phyloP scores from a whole-genome alignment of 2,888 invertebrate genomes.

The Argyresthia albistria region DNA sequence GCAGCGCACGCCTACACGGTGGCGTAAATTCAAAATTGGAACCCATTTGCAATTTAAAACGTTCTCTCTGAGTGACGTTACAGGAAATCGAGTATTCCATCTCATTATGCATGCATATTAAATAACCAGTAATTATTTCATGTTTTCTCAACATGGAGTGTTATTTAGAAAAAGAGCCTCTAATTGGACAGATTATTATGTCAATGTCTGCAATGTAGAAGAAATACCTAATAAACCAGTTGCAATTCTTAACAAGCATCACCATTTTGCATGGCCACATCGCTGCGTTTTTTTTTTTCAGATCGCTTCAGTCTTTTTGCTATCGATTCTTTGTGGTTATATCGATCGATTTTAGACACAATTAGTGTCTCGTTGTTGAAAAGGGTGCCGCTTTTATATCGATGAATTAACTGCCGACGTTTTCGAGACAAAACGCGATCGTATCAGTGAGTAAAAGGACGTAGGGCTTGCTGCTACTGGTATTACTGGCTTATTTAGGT shows the following conservation, averaged over 20 bases:
- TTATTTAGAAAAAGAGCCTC: background rate
- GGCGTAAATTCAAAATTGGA: conserved; percentile 52
- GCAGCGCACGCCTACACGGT: conserved; percentile 31
- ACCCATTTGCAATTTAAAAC: conserved; percentile 47
- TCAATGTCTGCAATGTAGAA: background rate
- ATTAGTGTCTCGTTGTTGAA: conserved; percentile 58
- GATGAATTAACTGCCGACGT: conserved; percentile 49
- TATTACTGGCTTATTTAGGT: background rate
- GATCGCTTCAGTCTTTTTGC: background rate
- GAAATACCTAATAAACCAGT: background rate
- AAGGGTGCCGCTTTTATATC: conserved; percentile 34
- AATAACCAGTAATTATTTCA: background rate
- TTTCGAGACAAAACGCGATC: conserved; percentile 57
- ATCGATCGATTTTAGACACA: conserved; percentile 41
- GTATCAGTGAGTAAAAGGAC: conserved; percentile 28
- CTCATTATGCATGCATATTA: background rate
- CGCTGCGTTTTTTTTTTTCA: background rate
- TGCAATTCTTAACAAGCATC: background rate
- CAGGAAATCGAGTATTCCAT: conserved; percentile 40
- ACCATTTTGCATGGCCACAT: background rate
- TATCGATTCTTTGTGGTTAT: background rate
- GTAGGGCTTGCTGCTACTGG: conserved; percentile 19
- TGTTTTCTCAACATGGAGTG: background rate
- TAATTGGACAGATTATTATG: background rate
- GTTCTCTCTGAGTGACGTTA: conserved; percentile 36